Percentiles rank a stretch among this genome's conserved stretches.
Evolutionary conservation across 1,140 invertebrate genomes (phyloP).

Genomic region (Akabosia matsudoensis): DNA sequence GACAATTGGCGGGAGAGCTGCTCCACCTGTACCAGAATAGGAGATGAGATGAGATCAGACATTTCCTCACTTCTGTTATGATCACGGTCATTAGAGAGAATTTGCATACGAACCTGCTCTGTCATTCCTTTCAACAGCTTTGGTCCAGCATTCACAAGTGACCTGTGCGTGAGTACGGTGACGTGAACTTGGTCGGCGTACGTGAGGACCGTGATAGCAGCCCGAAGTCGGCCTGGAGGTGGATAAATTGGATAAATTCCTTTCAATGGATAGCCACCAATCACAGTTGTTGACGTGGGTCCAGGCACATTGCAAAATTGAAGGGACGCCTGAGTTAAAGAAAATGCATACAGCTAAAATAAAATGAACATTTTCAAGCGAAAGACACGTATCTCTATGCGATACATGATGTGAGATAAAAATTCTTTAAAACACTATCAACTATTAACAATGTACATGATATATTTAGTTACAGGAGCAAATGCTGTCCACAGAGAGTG

Average conservation of each 20-base stretch:
- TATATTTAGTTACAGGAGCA: too few relatives aligned
- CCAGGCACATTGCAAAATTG: conserved; percentile 57
- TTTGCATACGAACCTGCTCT: too few relatives aligned
- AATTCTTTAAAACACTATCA: too few relatives aligned
- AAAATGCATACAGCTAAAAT: too few relatives aligned
- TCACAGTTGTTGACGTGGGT: conserved; percentile 52
- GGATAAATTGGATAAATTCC: conserved; percentile 56
- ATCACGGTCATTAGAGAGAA: too few relatives aligned
- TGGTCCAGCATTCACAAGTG: conserved; percentile 47
- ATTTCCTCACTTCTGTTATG: too few relatives aligned
- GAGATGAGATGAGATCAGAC: neutral
- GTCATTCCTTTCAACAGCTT: conserved; percentile 35
- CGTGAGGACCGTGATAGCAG: conserved; percentile 57
- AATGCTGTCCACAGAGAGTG: too few relatives aligned
- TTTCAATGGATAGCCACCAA: conserved; percentile 53
- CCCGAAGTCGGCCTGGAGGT: conserved; percentile 53
- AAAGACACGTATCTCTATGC: too few relatives aligned
- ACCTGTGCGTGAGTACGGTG: conserved; percentile 55
- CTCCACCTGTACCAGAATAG: conserved; percentile 56
- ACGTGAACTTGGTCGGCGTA: conserved; percentile 58
- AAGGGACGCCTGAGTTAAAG: conserved; percentile 50
- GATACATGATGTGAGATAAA: too few relatives aligned
- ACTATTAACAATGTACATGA: too few relatives aligned
- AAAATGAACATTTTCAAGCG: too few relatives aligned
- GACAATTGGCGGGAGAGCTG: conserved; percentile 54